Evolutionary conservation across 2,113 vertebrate genomes (phyloP).

Genomic region (Sprattus sprattus): DNA sequence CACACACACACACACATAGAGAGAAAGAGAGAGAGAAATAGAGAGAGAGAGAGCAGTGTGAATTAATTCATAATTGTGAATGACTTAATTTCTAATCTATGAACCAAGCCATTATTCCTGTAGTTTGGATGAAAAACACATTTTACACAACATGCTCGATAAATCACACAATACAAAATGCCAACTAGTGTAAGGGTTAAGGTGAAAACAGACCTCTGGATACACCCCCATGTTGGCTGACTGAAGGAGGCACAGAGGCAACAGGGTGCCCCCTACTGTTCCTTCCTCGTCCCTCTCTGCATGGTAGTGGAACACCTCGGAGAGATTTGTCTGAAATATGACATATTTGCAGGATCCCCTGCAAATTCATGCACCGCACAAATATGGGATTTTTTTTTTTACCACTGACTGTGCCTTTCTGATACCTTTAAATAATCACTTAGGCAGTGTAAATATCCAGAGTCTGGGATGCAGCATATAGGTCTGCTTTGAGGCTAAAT

Average conservation of each 20-base stretch:
- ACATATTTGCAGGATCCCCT: background rate
- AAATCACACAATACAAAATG: background rate
- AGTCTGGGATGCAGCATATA: background rate
- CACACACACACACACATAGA: background rate
- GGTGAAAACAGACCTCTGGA: background rate
- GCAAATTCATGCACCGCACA: background rate
- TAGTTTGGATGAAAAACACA: background rate
- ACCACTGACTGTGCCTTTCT: background rate
- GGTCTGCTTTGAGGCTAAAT: background rate
- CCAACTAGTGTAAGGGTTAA: background rate
- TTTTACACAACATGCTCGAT: background rate
- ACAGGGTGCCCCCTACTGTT: slow-evolving; percentile 12
- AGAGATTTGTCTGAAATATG: slow-evolving; percentile 5
- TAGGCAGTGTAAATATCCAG: background rate
- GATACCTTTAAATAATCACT: slow-evolving; percentile 4
- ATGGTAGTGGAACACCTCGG: background rate
- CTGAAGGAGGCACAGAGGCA: background rate
- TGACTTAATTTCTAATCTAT: background rate
- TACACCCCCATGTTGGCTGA: background rate
- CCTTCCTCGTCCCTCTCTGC: background rate
- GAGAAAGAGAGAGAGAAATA: background rate
- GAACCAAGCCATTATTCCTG: background rate
- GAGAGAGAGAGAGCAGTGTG: background rate
- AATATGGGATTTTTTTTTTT: background rate
- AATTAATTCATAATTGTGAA: background rate